A percentile compares a stretch with the other conserved stretches of the same genome.
phyloP scores from a whole-genome alignment of 2,113 vertebrate genomes.

The human region DNA sequence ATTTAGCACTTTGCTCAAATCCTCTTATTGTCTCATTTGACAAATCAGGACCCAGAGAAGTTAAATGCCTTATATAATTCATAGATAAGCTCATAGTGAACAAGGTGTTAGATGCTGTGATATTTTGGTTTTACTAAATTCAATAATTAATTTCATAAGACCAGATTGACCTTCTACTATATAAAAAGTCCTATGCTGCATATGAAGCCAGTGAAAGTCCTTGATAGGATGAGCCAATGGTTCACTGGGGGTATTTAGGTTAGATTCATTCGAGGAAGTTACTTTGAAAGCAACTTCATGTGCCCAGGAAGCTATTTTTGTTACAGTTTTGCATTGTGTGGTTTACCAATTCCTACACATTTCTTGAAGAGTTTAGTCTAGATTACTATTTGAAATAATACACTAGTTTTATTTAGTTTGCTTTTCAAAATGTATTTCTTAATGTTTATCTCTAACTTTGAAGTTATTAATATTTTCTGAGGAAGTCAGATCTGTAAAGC shows the following conservation, averaged over 20 bases:
- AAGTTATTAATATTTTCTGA: conserved; percentile 24
- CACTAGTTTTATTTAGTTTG: not conserved
- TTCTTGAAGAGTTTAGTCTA: not conserved
- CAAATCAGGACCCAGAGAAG: not conserved
- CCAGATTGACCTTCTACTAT: not conserved
- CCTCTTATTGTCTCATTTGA: not conserved
- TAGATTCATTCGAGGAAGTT: not conserved
- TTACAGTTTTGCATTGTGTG: not conserved
- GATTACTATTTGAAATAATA: not conserved
- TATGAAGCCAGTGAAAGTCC: not conserved
- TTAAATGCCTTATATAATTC: not conserved
- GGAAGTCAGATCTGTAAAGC: not conserved
- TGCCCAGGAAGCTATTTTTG: not conserved
- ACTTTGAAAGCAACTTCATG: not conserved
- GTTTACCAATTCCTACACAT: not conserved
- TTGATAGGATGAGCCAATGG: not conserved
- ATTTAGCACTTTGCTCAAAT: not conserved
- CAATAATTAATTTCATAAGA: not conserved
- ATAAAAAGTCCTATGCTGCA: not conserved
- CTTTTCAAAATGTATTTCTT: not conserved
- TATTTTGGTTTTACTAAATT: conserved; percentile 4
- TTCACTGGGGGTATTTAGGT: not conserved
- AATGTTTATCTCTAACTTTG: not conserved
- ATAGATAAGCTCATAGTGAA: not conserved
- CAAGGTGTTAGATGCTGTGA: not conserved